Base-by-base conservation (phyloP, 2,888 invertebrate species). In the Bursaphelenchus okinawaensis region DNA sequence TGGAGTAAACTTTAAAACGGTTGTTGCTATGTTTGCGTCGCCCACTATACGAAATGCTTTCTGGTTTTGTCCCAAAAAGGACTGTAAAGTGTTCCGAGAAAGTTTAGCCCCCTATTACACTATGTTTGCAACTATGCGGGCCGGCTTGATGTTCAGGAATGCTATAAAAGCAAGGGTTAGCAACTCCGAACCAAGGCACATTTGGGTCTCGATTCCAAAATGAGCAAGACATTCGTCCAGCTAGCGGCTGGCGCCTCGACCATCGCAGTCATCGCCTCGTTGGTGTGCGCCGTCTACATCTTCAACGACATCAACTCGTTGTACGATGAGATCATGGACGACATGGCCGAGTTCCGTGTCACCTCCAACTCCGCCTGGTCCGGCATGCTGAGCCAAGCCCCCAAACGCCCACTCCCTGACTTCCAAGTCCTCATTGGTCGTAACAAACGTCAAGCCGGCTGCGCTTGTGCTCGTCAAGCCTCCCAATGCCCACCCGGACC, bases 231-330 rank as follows among this genome's bases (percentile, higher is more conserved):
- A n/a, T 28, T 70, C 12, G 70, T 70, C 19, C 66, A 63, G 24
- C 27, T 71, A 31, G 70, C 70, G 19, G 70, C 70, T 19, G 63
- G 54, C 19, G 60, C 52, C 52, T 64, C 64, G 20, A 66, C 71
- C 23, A 27, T 67, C 16, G 67, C 56, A 1, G 71, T 70, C 54
- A 31, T 66, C 28, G 70, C 63, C 19, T 64, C 69, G 4, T 55
- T 66, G 62, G 40, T 66, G 62, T 57, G 57, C 50, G 67, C 55
- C 22, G 59, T 31, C 22, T 65, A 69, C 50, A 74, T 74, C 59
- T 65, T 74, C 50, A 65, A 67, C 62, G 76, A 76, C 58, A 71
- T 70, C 55, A 70, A 71, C 62, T 27, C 29, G 28, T 62, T 70
- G 50, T 68, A 70, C 57, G 69, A 70, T n/a, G 70, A 70, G 31